Evolutionary conservation across 1,140 invertebrate genomes (phyloP), one percentile per base, ranked within the genome.

Genomic region (Calycopis cecrops): DNA sequence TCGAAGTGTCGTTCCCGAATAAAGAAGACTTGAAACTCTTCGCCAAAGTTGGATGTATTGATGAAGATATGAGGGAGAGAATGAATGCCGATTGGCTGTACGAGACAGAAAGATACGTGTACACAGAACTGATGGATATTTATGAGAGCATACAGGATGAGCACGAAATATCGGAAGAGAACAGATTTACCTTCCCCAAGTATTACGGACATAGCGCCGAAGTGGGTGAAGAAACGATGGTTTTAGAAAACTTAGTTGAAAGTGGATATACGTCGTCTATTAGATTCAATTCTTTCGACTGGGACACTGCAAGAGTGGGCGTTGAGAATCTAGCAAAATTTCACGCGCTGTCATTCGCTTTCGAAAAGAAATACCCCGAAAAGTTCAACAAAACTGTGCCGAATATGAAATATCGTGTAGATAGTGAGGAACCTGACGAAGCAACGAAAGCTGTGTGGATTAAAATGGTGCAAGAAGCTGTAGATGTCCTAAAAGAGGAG

Each of bases 271-370:
- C 48, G 18, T 14, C 57, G 0, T 73, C 56, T 21, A 63, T 65
- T 14, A 63, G 79, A 42, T 66, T 76, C 6, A 59, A 68, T 18
- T 61, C 64, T 0, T 59, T 79, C 14, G 70, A 79, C 17, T 82
- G 72, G 76, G 55, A 68, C 1, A 68, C 73, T 7, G 73, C 71
- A 0, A 51, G 64, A 0, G 35, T 52, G 9, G 60, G 66, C 2
- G 61, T 79, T 7, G 65, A 76, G 12, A 54, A 56, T 14, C 49
- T 84, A 4, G 76, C 76, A 0, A 71, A 67, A 44, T 73, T 79
- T 28, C 80, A 84, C 40, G 78, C 78, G 0, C 18, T 84, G 3
- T 81, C 78, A 0, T 71, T 84, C 10, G 76, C 71, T 0, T 78
- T 59, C 38, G 51, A 63, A 12, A 69, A 67, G 7, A 60, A 71